These are phyloP conservation scores for Nymphicus hollandicus DNA, from an alignment of 2,113 vertebrate genomes.

Conservation along the genomic window DNA sequence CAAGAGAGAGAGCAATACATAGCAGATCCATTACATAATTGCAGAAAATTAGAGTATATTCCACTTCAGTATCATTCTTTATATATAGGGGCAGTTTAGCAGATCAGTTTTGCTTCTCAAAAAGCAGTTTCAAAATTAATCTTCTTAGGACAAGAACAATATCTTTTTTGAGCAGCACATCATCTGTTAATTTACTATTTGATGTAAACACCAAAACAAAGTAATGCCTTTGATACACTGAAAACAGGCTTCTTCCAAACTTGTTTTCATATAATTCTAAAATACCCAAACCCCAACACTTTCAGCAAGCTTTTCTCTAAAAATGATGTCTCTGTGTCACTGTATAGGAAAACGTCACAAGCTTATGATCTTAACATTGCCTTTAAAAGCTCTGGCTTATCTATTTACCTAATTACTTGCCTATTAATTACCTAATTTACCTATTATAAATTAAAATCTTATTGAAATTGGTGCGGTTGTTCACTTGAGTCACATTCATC, in stretches of 20 bases:
- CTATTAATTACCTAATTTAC: background rate
- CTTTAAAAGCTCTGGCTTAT: background rate
- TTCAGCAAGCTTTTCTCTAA: background rate
- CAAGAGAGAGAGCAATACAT: background rate
- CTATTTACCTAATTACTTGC: background rate
- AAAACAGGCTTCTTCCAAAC: background rate
- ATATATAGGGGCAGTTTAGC: background rate
- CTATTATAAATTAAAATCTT: background rate
- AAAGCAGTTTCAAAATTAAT: background rate
- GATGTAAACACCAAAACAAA: background rate
- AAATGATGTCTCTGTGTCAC: background rate
- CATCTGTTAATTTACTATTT: background rate
- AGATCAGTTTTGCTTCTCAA: background rate
- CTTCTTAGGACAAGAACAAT: background rate
- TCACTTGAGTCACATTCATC: background rate
- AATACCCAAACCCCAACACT: background rate
- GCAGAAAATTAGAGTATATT: background rate
- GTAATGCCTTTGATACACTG: background rate
- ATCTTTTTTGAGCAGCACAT: background rate
- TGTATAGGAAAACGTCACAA: background rate
- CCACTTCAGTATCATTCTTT: background rate
- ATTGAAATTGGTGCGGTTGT: background rate
- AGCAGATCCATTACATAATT: background rate
- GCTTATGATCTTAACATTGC: background rate
- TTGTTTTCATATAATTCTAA: background rate